These are phyloP conservation scores for Drosophila suzukii DNA, from an alignment of 1,140 invertebrate genomes.

Conservation along the genomic window DNA sequence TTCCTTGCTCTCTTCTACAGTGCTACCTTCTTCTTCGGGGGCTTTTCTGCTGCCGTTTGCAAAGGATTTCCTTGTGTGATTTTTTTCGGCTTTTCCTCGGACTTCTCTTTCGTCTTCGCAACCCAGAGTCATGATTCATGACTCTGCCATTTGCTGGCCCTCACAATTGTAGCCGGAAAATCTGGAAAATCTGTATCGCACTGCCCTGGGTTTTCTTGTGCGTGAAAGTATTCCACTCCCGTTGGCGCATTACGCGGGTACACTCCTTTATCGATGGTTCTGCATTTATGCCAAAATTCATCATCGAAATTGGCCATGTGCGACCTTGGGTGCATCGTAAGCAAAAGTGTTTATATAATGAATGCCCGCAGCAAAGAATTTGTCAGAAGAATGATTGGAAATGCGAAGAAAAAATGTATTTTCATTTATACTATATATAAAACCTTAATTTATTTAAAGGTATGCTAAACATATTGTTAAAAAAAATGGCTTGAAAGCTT, in stretches of 20 bases:
- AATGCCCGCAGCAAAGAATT: neutral
- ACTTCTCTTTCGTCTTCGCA: conserved; percentile 32
- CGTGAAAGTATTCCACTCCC: conserved; percentile 59
- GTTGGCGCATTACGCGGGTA: conserved; percentile 16
- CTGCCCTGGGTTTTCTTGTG: conserved; percentile 39
- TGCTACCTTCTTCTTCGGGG: conserved; percentile 39
- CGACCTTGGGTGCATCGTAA: conserved; percentile 41
- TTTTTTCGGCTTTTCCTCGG: conserved; percentile 39
- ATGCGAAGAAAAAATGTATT: neutral
- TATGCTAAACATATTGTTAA: neutral
- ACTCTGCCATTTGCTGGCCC: conserved; percentile 60
- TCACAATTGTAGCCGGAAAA: conserved; percentile 60
- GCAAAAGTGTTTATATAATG: conserved; percentile 26
- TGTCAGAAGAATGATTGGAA: neutral
- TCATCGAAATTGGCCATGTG: conserved; percentile 62
- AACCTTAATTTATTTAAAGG: neutral
- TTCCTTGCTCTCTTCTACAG: conserved; percentile 49
- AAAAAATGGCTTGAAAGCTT: no score
- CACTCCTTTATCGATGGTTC: conserved; percentile 59
- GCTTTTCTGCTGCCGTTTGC: conserved; percentile 50
- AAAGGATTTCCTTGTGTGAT: conserved; percentile 59
- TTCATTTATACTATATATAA: conserved; percentile 1
- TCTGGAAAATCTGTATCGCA: conserved; percentile 56
- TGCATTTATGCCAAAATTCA: conserved; percentile 72
- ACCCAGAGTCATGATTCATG: conserved; percentile 67